Percentiles rank a stretch among this genome's conserved stretches.
phyloP scores from a whole-genome alignment of 2,888 invertebrate genomes.

The Meandrusa payeni region DNA sequence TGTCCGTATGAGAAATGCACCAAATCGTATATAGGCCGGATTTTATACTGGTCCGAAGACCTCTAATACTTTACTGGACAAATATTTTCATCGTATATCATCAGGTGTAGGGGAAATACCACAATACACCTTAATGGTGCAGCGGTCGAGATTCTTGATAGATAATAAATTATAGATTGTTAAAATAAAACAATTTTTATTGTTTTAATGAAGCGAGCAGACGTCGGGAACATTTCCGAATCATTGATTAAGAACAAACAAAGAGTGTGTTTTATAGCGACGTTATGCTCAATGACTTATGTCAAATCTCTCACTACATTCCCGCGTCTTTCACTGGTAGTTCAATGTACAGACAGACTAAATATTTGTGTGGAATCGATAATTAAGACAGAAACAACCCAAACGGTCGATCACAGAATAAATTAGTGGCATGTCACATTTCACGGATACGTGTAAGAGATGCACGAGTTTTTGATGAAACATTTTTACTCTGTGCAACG shows the following conservation, averaged over 20 bases:
- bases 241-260: slow-evolving; percentile 19
- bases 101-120: too few relatives aligned
- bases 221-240: neutral
- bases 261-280: slow-evolving; percentile 12
- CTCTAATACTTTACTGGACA: too few relatives aligned
- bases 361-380: slow-evolving; percentile 67
- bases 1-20: too few relatives aligned
- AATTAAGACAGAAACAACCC: slow-evolving; percentile 57
- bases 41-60: too few relatives aligned
- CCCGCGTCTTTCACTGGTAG: slow-evolving; percentile 33
- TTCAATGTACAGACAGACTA: slow-evolving; percentile 48
- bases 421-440: slow-evolving; percentile 67
- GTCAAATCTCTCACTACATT: slow-evolving; percentile 43
- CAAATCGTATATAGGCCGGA: too few relatives aligned
- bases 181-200: slow-evolving; percentile 6
- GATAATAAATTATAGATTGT: slow-evolving; percentile 8
- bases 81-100: too few relatives aligned
- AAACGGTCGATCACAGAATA: slow-evolving; percentile 64
- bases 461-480: slow-evolving; percentile 60
- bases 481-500: slow-evolving; percentile 28
- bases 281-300: slow-evolving; percentile 13
- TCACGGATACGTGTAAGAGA: slow-evolving; percentile 66
- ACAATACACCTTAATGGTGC: too few relatives aligned
- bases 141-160: too few relatives aligned
- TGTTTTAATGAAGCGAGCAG: slow-evolving; percentile 1